These are phyloP conservation scores for Bubalus kerabau DNA, from an alignment of 2,113 vertebrate species.

Conservation along the genomic window DNA sequence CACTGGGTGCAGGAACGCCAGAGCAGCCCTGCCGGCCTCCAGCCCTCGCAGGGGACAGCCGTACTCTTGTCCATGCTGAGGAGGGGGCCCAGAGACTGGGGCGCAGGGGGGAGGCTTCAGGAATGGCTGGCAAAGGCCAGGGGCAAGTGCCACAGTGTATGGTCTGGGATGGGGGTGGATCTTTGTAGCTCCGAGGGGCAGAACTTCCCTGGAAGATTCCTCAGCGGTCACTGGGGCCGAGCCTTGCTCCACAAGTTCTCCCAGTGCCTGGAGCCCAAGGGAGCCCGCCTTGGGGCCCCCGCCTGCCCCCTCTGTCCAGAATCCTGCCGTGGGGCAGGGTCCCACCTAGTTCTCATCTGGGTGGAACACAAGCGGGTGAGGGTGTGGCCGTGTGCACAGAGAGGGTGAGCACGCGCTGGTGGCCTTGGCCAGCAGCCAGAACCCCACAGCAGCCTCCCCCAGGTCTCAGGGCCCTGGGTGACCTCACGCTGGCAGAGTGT, in stretches of 20 bases:
- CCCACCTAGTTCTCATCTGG: neutral
- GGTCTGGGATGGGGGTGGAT: too few relatives aligned
- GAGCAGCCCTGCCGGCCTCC: neutral
- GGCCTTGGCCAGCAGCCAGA: neutral
- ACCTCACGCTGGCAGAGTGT: too few relatives aligned
- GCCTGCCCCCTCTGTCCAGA: neutral
- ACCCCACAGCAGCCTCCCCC: fast-evolving
- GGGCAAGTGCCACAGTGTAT: too few relatives aligned
- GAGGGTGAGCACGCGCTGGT: fast-evolving
- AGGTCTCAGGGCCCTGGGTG: neutral
- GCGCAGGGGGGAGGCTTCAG: neutral
- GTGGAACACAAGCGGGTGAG: neutral
- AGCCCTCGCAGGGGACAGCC: neutral
- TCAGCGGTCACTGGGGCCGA: neutral
- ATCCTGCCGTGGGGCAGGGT: neutral
- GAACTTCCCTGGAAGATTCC: neutral
- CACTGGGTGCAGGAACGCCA: neutral
- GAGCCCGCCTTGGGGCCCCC: neutral
- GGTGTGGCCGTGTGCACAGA: neutral
- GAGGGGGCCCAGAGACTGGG: neutral
- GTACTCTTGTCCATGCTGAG: neutral
- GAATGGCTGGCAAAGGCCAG: neutral
- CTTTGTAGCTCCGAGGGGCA: neutral
- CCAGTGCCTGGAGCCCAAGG: neutral
- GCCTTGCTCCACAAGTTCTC: neutral